Evolutionary conservation across 2,113 vertebrate genomes (phyloP).

Genomic region (Corapipo altera): DNA sequence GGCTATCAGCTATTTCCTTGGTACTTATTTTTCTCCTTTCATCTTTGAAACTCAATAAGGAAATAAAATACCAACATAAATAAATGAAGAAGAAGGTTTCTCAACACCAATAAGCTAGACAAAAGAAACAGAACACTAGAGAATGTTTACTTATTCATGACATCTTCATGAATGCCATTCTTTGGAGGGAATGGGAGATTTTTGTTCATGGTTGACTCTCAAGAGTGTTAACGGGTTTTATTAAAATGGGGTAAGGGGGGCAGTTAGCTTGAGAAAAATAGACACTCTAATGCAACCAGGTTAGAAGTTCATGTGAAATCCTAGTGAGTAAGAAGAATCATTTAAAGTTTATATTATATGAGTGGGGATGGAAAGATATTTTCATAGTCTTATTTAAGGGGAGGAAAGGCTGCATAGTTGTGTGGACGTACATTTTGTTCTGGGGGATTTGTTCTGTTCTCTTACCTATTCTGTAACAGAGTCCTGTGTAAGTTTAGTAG

Average conservation of each 20-base stretch:
- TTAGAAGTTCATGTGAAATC: constrained; percentile 16
- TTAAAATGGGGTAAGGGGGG: not conserved
- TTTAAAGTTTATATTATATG: not conserved
- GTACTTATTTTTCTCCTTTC: constrained; percentile 54
- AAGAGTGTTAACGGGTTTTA: not conserved
- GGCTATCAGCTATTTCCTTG: constrained; percentile 5
- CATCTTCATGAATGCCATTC: constrained; percentile 53
- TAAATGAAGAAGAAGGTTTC: constrained; percentile 76
- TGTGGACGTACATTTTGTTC: not conserved
- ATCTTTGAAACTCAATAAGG: constrained; percentile 74
- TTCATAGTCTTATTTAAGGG: not conserved
- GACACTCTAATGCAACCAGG: not conserved
- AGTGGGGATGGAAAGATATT: not conserved
- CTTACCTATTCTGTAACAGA: not conserved
- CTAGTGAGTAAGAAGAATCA: not conserved
- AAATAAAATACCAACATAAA: constrained; percentile 77
- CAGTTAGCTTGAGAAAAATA: not conserved
- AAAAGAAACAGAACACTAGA: constrained; percentile 75
- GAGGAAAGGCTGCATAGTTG: not conserved
- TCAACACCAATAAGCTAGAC: constrained; percentile 67
- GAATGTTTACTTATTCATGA: constrained; percentile 77
- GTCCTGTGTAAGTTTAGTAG: not conserved
- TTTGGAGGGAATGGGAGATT: constrained; percentile 28
- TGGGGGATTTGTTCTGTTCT: not conserved
- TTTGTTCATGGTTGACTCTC: constrained; percentile 27